phyloP scores from a whole-genome alignment of 2,113 vertebrate species.

The Leucoraja erinaceus region DNA sequence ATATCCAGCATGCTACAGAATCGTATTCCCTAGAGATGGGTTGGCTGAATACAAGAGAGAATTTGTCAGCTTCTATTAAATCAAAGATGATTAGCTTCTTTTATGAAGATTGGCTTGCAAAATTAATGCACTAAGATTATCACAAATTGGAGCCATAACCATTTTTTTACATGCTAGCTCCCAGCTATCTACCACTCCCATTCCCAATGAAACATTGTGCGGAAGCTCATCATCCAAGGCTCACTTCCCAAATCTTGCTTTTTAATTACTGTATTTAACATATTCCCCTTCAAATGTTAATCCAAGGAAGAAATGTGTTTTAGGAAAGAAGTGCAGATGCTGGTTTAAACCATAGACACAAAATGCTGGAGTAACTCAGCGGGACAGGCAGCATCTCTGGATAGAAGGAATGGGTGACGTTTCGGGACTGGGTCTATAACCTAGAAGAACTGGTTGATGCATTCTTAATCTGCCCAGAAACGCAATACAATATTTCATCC shows the following conservation, averaged over 20 bases:
- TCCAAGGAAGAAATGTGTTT: not conserved
- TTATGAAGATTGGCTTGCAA: not conserved
- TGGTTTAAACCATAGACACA: no score
- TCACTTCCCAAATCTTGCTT: not conserved
- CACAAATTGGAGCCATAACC: no score
- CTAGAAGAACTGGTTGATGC: not conserved
- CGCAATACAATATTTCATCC: not conserved
- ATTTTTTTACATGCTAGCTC: not conserved
- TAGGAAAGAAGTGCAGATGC: no score
- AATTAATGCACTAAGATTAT: not conserved
- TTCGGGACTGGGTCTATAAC: not conserved
- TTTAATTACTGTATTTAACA: not conserved
- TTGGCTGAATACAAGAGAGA: not conserved
- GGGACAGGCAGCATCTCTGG: no score
- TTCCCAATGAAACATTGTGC: not conserved
- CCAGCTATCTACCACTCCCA: not conserved
- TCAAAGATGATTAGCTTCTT: not conserved
- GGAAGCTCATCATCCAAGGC: not conserved
- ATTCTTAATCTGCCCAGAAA: not conserved
- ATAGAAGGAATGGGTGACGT: no score
- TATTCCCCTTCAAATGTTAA: not conserved
- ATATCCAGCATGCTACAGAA: not conserved
- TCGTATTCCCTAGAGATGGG: not conserved
- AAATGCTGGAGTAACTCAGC: no score
- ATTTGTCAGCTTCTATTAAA: conserved; percentile 1